phyloP scores from a whole-genome alignment of 2,113 vertebrate species.

The Rutilus rutilus region DNA sequence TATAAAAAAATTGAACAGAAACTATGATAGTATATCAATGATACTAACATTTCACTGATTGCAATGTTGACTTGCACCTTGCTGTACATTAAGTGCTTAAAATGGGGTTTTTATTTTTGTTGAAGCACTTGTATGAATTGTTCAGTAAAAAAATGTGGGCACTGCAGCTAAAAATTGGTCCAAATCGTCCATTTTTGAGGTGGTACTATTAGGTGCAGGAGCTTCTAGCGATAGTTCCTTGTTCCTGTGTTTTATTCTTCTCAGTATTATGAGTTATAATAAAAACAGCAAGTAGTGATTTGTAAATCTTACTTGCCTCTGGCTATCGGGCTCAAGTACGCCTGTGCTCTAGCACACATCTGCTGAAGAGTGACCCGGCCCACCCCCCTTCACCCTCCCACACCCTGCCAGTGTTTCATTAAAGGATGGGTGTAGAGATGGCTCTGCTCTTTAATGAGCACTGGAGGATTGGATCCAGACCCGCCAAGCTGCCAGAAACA shows the following conservation, averaged over 20 bases:
- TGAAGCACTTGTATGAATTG: background rate
- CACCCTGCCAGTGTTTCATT: constrained; percentile 55
- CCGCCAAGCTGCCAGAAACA: constrained; percentile 72
- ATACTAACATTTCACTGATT: background rate
- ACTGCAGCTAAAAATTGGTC: background rate
- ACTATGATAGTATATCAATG: background rate
- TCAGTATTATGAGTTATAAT: background rate
- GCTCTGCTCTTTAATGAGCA: constrained; percentile 70
- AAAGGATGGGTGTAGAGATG: constrained; percentile 68
- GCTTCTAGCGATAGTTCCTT: background rate
- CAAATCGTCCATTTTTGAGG: background rate
- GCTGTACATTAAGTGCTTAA: background rate
- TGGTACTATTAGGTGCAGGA: background rate
- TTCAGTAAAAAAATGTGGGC: background rate
- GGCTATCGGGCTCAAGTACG: constrained; percentile 35
- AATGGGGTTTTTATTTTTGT: background rate
- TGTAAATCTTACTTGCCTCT: background rate
- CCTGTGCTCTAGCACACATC: constrained; percentile 44
- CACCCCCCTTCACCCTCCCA: background rate
- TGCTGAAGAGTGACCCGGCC: constrained; percentile 34
- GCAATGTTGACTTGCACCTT: background rate
- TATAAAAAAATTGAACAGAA: background rate
- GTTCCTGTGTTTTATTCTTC: background rate
- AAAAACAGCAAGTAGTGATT: background rate
- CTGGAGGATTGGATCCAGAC: constrained; percentile 79